Conservation (phyloP, 2,113 vertebrate species). For the Tenebrosternarchus preto region DNA sequence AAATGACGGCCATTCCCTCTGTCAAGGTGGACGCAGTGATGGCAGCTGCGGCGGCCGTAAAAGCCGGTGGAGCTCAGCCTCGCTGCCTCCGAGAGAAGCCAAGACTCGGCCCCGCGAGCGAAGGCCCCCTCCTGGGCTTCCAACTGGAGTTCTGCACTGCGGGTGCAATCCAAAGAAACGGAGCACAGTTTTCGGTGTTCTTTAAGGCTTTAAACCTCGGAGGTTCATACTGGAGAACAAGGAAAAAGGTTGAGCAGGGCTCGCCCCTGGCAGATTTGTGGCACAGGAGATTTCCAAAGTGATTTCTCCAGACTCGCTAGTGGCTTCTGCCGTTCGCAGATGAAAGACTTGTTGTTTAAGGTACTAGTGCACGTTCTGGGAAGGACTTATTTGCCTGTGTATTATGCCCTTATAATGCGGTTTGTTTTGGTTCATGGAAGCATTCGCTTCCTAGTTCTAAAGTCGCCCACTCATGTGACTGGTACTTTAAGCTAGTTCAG, state of each 20-base stretch:
- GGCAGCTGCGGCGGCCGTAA: slow-evolving; percentile 5
- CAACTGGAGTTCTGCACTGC: neutral
- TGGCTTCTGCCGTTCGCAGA: slow-evolving; percentile 1
- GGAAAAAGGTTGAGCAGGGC: neutral
- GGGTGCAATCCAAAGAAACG: neutral
- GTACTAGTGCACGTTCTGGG: slow-evolving; percentile 11
- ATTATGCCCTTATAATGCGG: too few species aligned
- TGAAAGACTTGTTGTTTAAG: slow-evolving; percentile 22
- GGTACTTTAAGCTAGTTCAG: too few species aligned
- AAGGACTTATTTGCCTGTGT: too few species aligned
- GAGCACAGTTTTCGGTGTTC: neutral
- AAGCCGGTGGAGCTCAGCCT: too few species aligned
- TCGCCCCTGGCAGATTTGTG: neutral
- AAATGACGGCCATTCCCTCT: slow-evolving; percentile 30
- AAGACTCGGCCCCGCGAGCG: too few species aligned
- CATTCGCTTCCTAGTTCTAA: too few species aligned
- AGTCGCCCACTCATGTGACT: too few species aligned
- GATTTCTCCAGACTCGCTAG: neutral
- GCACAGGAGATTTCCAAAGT: too few species aligned
- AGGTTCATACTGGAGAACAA: neutral
- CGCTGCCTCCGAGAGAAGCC: too few species aligned
- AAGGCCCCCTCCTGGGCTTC: neutral
- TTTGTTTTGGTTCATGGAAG: too few species aligned
- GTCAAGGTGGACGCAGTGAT: slow-evolving; percentile 35
- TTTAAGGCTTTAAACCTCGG: slow-evolving; percentile 10